Evolutionary conservation across 2,113 vertebrate genomes (phyloP).

Genomic region (Poeciliopsis prolifica): DNA sequence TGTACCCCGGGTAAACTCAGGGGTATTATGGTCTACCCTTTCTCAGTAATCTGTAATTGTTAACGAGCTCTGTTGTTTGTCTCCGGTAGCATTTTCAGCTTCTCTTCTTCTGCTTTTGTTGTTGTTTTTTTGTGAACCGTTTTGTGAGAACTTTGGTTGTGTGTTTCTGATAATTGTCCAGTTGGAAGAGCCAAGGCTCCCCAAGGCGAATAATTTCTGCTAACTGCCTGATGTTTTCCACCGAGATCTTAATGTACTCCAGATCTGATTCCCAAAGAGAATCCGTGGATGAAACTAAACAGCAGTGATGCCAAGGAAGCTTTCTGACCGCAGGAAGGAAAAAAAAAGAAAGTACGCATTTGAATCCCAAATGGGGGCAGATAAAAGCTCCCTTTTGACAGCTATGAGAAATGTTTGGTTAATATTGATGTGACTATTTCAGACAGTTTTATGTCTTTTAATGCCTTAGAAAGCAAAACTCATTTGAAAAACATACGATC

Average conservation of each 20-base stretch:
- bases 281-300: not conserved
- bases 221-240: slow-evolving; percentile 8
- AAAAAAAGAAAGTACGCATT: not conserved
- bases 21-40: not conserved
- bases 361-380: not conserved
- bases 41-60: slow-evolving; percentile 3
- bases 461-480: not conserved
- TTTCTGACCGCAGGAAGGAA: not conserved
- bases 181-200: slow-evolving; percentile 4
- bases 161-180: not conserved
- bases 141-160: not conserved
- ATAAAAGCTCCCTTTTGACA: not conserved
- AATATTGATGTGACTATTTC: not conserved
- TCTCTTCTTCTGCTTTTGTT: not conserved
- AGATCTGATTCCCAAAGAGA: slow-evolving; percentile 3
- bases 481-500: not conserved
- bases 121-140: not conserved
- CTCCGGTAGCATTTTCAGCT: not conserved
- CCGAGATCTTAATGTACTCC: slow-evolving; percentile 3
- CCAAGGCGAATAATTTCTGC: not conserved
- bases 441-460: not conserved
- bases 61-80: slow-evolving; percentile 3
- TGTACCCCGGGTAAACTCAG: not conserved
- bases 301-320: not conserved
- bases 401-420: not conserved